Conservation (phyloP, 1,140 invertebrate genomes). For the Chlorops oryzae region DNA sequence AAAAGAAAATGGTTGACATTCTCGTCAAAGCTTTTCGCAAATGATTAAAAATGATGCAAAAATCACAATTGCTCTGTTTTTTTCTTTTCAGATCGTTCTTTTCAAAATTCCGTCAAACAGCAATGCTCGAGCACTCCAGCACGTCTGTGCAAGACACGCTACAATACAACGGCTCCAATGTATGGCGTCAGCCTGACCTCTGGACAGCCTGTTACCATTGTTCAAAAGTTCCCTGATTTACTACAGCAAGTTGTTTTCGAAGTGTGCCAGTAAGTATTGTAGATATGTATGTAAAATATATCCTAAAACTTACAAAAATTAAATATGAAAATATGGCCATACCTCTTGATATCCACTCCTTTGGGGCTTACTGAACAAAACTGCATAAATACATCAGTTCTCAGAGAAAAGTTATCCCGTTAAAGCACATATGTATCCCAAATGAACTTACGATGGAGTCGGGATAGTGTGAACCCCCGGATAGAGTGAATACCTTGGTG, state of each 20-base stretch:
- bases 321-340: too few relatives aligned
- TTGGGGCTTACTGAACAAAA: too few relatives aligned
- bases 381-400: too few relatives aligned
- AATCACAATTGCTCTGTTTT: slow-evolving; percentile 3
- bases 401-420: too few relatives aligned
- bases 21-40: too few relatives aligned
- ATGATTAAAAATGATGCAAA: not conserved
- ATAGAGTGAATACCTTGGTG: too few relatives aligned
- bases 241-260: slow-evolving; percentile 89
- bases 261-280: slow-evolving; percentile 64
- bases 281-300: too few relatives aligned
- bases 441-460: too few relatives aligned
- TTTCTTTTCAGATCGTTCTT: slow-evolving; percentile 34
- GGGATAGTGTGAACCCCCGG: too few relatives aligned
- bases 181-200: slow-evolving; percentile 87
- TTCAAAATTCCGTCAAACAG: slow-evolving; percentile 32
- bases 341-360: too few relatives aligned
- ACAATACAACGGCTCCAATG: slow-evolving; percentile 89
- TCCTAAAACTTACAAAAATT: too few relatives aligned
- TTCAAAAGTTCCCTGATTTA: slow-evolving; percentile 91
- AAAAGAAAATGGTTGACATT: not conserved
- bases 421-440: too few relatives aligned
- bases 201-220: slow-evolving; percentile 85
- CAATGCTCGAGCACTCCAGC: slow-evolving; percentile 59
- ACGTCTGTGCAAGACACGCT: slow-evolving; percentile 76